Conservation (phyloP, 2,888 invertebrate species). For the Cryptops parisi region DNA sequence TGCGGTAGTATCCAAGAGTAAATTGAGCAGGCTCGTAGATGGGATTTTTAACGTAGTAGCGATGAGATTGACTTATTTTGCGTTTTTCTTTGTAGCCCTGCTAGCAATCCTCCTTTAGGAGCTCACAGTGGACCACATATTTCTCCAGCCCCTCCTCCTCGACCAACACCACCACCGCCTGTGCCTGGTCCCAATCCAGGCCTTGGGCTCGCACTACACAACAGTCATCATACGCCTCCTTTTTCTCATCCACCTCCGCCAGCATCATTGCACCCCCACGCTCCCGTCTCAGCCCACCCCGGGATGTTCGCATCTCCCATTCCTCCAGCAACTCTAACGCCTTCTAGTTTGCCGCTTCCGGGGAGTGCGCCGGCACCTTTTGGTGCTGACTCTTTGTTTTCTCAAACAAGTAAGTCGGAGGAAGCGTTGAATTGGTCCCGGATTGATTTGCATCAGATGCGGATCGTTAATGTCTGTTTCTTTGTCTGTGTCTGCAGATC, state of each 20-base stretch:
- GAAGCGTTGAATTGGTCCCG: no score
- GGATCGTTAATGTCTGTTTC: no score
- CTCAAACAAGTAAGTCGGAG: constrained; percentile 21
- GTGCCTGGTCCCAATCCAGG: constrained; percentile 37
- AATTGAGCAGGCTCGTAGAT: no score
- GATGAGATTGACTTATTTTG: no score
- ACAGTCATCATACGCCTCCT: constrained; percentile 16
- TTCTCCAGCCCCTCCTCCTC: constrained; percentile 29
- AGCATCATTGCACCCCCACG: constrained; percentile 13
- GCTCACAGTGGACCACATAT: constrained; percentile 19
- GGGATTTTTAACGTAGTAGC: no score
- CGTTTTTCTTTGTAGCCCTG: constrained; percentile 5
- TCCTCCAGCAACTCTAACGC: constrained; percentile 19
- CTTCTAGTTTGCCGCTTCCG: constrained; percentile 19
- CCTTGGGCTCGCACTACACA: constrained; percentile 21
- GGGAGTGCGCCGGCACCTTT: constrained; percentile 20
- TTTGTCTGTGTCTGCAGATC: constrained; percentile 22
- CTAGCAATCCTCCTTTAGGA: constrained; percentile 12
- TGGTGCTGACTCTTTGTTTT: constrained; percentile 21
- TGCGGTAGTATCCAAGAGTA: no score
- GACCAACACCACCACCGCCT: constrained; percentile 24
- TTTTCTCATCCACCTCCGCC: constrained; percentile 16
- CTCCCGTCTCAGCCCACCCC: constrained; percentile 16
- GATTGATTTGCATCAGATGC: no score
- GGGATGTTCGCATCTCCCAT: constrained; percentile 23